Percentiles rank a stretch among this genome's conserved stretches.
Evolutionary conservation across 2,888 invertebrate species (phyloP).

Genomic region (Caenorhabditis becei): DNA sequence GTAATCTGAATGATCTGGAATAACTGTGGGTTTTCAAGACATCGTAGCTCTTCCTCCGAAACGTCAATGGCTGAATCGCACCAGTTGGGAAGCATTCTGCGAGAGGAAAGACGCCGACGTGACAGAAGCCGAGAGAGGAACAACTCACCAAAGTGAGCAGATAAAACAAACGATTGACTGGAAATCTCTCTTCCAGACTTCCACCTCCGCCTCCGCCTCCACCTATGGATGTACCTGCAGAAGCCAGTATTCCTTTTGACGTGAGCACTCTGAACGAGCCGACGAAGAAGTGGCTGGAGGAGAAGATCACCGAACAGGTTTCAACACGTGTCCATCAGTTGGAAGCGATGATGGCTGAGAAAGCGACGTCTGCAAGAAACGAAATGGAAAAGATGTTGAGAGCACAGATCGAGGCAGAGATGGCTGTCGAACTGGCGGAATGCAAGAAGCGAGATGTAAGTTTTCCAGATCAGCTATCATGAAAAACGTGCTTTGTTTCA

Average conservation of each 20-base stretch:
- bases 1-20: not conserved
- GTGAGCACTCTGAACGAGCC: slow-evolving; percentile 68
- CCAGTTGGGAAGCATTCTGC: slow-evolving; percentile 67
- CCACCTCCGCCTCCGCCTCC: slow-evolving; percentile 41
- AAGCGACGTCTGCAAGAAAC: slow-evolving; percentile 62
- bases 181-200: slow-evolving; percentile 12
- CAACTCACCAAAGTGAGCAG: slow-evolving; percentile 40
- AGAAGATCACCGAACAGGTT: slow-evolving; percentile 74
- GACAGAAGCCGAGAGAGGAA: slow-evolving; percentile 56
- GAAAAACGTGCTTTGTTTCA: slow-evolving; percentile 33
- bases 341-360: slow-evolving; percentile 70
- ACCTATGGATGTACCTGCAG: slow-evolving; percentile 21
- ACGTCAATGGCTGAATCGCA: slow-evolving; percentile 57
- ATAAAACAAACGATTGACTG: slow-evolving; percentile 1
- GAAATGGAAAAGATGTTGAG: slow-evolving; percentile 77
- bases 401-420: slow-evolving; percentile 77
- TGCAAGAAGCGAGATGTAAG: slow-evolving; percentile 81
- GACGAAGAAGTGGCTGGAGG: slow-evolving; percentile 74
- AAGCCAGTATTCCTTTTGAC: slow-evolving; percentile 64
- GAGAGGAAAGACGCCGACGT: slow-evolving; percentile 57
- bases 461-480: not conserved
- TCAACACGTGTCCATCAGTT: slow-evolving; percentile 66
- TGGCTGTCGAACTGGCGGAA: slow-evolving; percentile 81
- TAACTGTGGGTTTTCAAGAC: slow-evolving; percentile 46
- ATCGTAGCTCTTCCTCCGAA: slow-evolving; percentile 62